phyloP scores from a whole-genome alignment of 1,140 invertebrate species.

The Cheumatopsyche charites region DNA sequence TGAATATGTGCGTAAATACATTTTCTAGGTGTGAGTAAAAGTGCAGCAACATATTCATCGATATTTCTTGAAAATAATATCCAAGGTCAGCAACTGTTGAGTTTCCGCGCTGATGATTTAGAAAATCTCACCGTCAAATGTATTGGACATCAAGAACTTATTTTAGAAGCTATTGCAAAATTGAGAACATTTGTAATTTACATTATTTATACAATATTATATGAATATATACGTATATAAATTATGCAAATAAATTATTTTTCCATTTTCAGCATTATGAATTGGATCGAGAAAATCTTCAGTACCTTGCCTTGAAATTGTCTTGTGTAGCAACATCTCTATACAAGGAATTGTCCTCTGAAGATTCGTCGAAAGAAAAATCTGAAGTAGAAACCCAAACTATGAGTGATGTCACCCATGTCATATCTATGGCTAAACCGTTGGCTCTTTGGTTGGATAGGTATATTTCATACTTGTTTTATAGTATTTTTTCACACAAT shows the following conservation, averaged over 20 bases:
- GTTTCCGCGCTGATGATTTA: slow-evolving; percentile 83
- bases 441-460: slow-evolving; percentile 87
- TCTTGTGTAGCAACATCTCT: slow-evolving; percentile 84
- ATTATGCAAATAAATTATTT: not conserved
- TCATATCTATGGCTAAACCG: slow-evolving; percentile 83
- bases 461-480: slow-evolving; percentile 51
- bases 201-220: slow-evolving; percentile 46
- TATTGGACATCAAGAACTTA: slow-evolving; percentile 91
- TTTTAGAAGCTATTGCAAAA: slow-evolving; percentile 89
- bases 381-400: slow-evolving; percentile 79
- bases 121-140: slow-evolving; percentile 83
- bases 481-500: slow-evolving; percentile 45
- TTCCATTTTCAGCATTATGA: slow-evolving; percentile 80
- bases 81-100: slow-evolving; percentile 81
- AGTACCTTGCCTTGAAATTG: slow-evolving; percentile 82
- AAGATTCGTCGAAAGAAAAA: slow-evolving; percentile 62
- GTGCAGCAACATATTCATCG: slow-evolving; percentile 78
- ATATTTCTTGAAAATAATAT: slow-evolving; percentile 81
- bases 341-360: slow-evolving; percentile 69
- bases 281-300: slow-evolving; percentile 87
- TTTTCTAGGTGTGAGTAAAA: slow-evolving; percentile 73
- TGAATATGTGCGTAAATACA: no score
- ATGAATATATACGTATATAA: not conserved
- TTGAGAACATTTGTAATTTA: slow-evolving; percentile 86
- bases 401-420: slow-evolving; percentile 81